Conservation (phyloP, 2,113 vertebrate genomes). For the Corythaeola cristata region DNA sequence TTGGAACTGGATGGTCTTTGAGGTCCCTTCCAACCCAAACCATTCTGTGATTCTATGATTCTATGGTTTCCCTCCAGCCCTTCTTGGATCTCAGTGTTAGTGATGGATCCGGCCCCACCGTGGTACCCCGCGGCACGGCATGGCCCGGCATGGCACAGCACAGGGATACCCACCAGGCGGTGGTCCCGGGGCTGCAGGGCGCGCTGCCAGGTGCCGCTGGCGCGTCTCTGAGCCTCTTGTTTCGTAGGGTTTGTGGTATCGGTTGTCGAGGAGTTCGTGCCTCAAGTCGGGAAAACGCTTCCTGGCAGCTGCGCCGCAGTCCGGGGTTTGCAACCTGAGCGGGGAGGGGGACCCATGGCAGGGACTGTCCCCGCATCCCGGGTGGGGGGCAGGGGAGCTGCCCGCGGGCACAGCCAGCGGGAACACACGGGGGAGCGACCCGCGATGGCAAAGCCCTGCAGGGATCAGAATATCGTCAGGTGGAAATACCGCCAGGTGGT, state of each 20-base stretch:
- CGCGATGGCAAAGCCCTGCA: not conserved
- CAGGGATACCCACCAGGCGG: not conserved
- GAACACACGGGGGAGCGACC: not conserved
- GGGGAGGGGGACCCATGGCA: not conserved
- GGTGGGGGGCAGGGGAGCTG: not conserved
- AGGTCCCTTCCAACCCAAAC: too few species aligned
- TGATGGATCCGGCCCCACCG: not conserved
- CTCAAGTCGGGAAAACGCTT: not conserved
- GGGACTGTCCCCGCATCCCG: not conserved
- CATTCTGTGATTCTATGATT: too few species aligned
- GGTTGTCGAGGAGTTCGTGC: constrained; percentile 9
- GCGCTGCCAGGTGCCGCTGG: not conserved
- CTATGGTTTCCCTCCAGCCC: not conserved
- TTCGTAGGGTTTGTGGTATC: not conserved
- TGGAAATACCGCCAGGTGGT: not conserved
- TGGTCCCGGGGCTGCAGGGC: not conserved
- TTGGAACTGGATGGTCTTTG: too few species aligned
- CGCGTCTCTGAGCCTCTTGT: not conserved
- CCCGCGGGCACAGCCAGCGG: fast-evolving
- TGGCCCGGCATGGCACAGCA: too few species aligned
- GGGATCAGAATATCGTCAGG: not conserved
- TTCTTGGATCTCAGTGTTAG: not conserved
- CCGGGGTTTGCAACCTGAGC: not conserved
- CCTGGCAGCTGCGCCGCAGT: not conserved
- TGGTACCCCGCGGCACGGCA: not conserved